phyloP scores from a whole-genome alignment of 2,113 vertebrate species.

The Neogobius melanostomus region DNA sequence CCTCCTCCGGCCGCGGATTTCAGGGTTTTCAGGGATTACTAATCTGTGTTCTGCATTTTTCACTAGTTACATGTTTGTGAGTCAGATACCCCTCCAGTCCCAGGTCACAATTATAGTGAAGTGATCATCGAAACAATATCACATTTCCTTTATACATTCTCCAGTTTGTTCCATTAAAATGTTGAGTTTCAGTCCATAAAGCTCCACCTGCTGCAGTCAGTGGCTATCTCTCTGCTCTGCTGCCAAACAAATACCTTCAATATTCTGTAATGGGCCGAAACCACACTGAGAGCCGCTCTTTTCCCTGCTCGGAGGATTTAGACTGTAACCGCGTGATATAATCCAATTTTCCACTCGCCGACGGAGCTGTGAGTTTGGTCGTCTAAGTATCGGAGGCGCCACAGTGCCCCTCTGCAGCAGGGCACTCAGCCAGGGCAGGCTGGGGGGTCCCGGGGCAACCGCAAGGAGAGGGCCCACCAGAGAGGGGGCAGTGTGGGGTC shows the following conservation, averaged over 20 bases:
- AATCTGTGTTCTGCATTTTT: background rate
- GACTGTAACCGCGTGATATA: conserved; percentile 67
- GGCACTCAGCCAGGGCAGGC: conserved; percentile 75
- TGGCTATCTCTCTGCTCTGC: conserved; percentile 14
- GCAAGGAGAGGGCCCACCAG: conserved; percentile 21
- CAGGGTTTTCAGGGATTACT: no score
- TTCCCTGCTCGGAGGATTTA: conserved; percentile 74
- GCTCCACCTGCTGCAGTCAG: conserved; percentile 57
- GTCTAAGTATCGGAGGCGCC: conserved; percentile 82
- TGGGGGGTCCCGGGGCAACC: conserved; percentile 70
- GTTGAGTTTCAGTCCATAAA: conserved; percentile 46
- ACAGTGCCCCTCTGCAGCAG: conserved; percentile 72
- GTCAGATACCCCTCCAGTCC: background rate
- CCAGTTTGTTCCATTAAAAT: conserved; percentile 47
- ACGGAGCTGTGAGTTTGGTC: conserved; percentile 80
- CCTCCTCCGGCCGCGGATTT: no score
- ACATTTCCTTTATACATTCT: conserved; percentile 11
- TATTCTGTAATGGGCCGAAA: conserved; percentile 57
- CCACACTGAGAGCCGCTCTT: conserved; percentile 66
- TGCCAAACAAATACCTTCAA: conserved; percentile 43
- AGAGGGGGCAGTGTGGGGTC: conserved; percentile 67
- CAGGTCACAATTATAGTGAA: background rate
- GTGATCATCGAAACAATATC: background rate
- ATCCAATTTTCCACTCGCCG: conserved; percentile 75
- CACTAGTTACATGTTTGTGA: background rate